Evolutionary conservation across 1,140 invertebrate genomes (phyloP), one percentile per base, ranked within the genome.

Genomic region (Eriosoma lanigerum): DNA sequence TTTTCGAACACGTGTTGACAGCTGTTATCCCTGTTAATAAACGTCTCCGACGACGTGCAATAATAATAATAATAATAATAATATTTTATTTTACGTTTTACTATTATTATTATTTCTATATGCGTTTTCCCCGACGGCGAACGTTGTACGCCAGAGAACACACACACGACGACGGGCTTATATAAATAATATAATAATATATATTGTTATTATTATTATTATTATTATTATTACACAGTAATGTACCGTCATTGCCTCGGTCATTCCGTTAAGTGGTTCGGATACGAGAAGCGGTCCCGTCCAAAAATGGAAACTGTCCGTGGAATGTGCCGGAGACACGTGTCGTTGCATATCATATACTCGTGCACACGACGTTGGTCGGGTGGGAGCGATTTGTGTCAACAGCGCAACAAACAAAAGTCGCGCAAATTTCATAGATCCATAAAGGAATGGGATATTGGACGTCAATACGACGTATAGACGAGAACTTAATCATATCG

Each of bases 231-330:
- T 29, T 24, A 29, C 32, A 8, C 32, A 15, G 56, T 26, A 58
- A 24, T 58, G 56, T 26, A 17, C 15, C 13, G 15, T 5, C 26
- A 60, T 24, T 24, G 58, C 13, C 24, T 29, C 64, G n/a, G 64
- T 46, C 64, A 66, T 46, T 46, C 64, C 48, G 68, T 72, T 72
- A 72, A 72, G 68, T 72, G 68, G 68, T 72, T 19, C 68, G 68
- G 38, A 64, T 72, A 13, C 10, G 64, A 48, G n/a, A 46, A 70
- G 66, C 66, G 44, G 66, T 46, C 48, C 24, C 46, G 48, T 72
- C 68, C 68, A 52, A 72, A 72, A 72, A 72, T 52, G 68, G 68
- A 72, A 72, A 72, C 26, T 17, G 17, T 19, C 24, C 24, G 48
- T 29, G 68, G 68, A 72, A 72, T 72, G 68, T 52, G 68, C 68